Evolutionary conservation across 2,113 vertebrate genomes (phyloP), one percentile per base, ranked within the genome.

Genomic region (Xenopus laevis): DNA sequence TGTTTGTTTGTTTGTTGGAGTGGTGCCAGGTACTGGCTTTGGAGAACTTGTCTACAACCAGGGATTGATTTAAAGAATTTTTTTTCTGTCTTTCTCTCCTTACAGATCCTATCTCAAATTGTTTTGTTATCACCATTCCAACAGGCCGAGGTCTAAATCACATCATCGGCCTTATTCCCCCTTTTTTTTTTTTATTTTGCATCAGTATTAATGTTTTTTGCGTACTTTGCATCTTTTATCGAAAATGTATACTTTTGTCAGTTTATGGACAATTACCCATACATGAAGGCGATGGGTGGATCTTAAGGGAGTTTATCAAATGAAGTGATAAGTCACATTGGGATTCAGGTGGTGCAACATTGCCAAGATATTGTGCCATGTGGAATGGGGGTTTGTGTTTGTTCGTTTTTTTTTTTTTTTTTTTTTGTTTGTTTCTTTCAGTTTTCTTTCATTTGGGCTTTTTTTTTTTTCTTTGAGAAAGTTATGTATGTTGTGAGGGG

Each of bases 21-120:
- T 90, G 91, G 89, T 84, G 92, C 93, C 94, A 93, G 90, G 85
- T 91, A 88, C 85, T 92, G 93, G 92, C 92, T 92, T 89, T 89
- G 90, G 92, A 96, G 93, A 94, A 95, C 94, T 94, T 89, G 90
- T 94, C 92, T 91, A 92, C 92, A 92, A 93, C 92, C 93, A 93
- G 93, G 94, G 95, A 97, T 93, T 93, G 94, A 96, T 96, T 93
- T 90, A 95, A 92, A 91, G 88, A 87, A 87, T 86, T 82, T 76
- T 79, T 84, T 85, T 84, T 82, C 83, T 78, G 71, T 71, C 23
- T 74, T 68, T 79, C 77, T 74, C 40, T 74, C 71, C 82, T 81
- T 84, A 86, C 91, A 95, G 92, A 93, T 90, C 94, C 91, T 91
- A 90, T 89, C 90, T 91, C 84, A 79, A 70, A 88, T 88, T 90